phyloP scores from a whole-genome alignment of 1,140 invertebrate species.

The Drosophila virilis region DNA sequence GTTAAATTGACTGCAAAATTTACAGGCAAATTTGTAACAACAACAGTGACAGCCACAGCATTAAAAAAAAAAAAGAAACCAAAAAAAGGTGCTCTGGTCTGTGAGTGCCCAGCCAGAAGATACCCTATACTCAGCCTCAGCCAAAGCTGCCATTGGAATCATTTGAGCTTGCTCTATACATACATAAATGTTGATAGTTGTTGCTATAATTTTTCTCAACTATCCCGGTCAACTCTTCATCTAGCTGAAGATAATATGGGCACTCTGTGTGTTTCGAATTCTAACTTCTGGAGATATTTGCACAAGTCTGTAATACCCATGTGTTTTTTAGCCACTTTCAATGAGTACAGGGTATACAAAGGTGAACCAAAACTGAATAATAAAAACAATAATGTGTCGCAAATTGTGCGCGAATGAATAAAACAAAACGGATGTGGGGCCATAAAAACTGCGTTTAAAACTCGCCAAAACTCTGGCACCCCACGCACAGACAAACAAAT shows the following conservation, averaged over 20 bases:
- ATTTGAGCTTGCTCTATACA: too few species aligned
- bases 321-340: not conserved
- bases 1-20: conserved; percentile 68
- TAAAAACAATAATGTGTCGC: conserved; percentile 80
- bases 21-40: conserved; percentile 40
- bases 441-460: conserved; percentile 78
- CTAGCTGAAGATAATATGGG: too few species aligned
- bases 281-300: too few species aligned
- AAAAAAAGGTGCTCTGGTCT: not conserved
- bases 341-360: conserved; percentile 14
- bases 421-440: conserved; percentile 76
- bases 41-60: conserved; percentile 11
- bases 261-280: too few species aligned
- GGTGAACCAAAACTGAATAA: conserved; percentile 55
- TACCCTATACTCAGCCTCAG: not conserved
- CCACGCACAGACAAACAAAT: conserved; percentile 37
- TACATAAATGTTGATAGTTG: too few species aligned
- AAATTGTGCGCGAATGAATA: conserved; percentile 80
- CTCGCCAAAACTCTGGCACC: conserved; percentile 39
- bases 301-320: too few species aligned
- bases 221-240: too few species aligned
- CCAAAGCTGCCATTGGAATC: too few species aligned
- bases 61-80: conserved; percentile 17
- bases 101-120: not conserved
- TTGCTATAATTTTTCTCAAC: too few species aligned